Evolutionary conservation across 2,888 invertebrate species (phyloP), one percentile per base, ranked within the genome.

Genomic region (Chalcosyrphus nemorum): DNA sequence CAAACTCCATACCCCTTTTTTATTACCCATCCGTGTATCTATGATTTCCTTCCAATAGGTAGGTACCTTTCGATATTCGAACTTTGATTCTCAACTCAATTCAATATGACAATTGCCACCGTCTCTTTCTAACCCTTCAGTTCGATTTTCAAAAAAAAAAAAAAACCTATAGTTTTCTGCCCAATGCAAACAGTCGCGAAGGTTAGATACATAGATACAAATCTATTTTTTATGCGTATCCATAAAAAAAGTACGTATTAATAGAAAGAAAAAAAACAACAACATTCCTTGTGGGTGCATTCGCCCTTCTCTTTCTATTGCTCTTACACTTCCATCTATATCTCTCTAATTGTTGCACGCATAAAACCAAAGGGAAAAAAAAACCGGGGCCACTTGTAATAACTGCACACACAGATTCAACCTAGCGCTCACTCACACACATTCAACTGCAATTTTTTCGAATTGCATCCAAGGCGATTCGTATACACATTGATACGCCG

Each of bases 161-260:
- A 29, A 54, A 29, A 50, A 27, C 29, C n/a, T n/a, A n/a, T n/a
- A n/a, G n/a, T 76, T 76, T 76, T 75, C 63, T 81, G 70, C 66
- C 65, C 66, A 82, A 82, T 82, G 81, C 81, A 82, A 82, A 80
- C 74, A 70, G 66, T 84, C 78, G 84, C 84, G 70, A 84, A 84
- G 84, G 84, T 84, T 84, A 80, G 68, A 78, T 57, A 70, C 74
- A 56, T 74, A 63, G 78, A 74, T 56, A 70, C 43, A 78, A 84
- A 80, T 68, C 52, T 24, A 54, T 82, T 68, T 78, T 78, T 68
- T 84, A 78, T 74, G 63, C 45, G 50, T 80, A 65, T 38, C 47
- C 50, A 70, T 63, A 63, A 59, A 72, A 59, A 74, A 74, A 65
- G 59, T 54, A 68, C 29, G 41, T 43, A 41, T 61, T 59, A 50